These are phyloP conservation scores for Epicauta chinensis DNA, from an alignment of 1,140 invertebrate genomes.

Conservation along the genomic window DNA sequence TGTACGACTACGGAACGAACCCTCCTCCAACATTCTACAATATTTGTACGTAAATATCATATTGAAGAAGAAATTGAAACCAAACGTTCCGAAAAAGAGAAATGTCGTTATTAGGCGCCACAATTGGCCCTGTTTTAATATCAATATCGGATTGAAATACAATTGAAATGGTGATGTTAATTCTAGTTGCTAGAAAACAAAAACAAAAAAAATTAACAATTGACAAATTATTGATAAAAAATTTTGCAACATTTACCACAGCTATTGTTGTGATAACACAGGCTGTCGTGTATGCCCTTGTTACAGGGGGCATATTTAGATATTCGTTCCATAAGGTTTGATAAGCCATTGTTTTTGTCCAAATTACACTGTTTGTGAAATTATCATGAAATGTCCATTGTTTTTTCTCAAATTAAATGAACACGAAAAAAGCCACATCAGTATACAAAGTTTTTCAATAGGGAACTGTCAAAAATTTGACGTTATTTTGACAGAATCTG, in stretches of 20 bases:
- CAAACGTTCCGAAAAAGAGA: slow-evolving; percentile 95
- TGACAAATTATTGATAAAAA: slow-evolving; percentile 7
- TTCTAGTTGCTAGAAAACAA: slow-evolving; percentile 78
- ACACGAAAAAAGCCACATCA: no score
- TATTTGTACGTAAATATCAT: slow-evolving; percentile 99
- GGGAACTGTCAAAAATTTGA: no score
- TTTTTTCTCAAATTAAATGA: no score
- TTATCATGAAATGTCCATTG: slow-evolving; percentile 10
- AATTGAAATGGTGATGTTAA: slow-evolving; percentile 95
- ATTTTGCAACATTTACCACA: no score
- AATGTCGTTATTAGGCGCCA: slow-evolving; percentile 97
- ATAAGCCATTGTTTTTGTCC: slow-evolving; percentile 72
- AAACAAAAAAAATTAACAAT: slow-evolving; percentile 48
- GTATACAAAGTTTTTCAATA: no score
- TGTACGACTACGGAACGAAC: slow-evolving; percentile 90
- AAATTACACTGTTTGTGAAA: background rate
- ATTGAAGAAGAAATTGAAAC: slow-evolving; percentile 99
- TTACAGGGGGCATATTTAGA: slow-evolving; percentile 94
- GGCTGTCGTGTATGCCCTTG: slow-evolving; percentile 92
- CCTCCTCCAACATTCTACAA: slow-evolving; percentile 98
- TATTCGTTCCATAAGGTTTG: slow-evolving; percentile 81
- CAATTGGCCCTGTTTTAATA: slow-evolving; percentile 87
- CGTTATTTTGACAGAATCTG: no score
- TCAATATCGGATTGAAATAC: slow-evolving; percentile 97
- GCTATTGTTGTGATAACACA: slow-evolving; percentile 95